phyloP scores from a whole-genome alignment of 2,888 invertebrate genomes.

The Parnassius orleans region DNA sequence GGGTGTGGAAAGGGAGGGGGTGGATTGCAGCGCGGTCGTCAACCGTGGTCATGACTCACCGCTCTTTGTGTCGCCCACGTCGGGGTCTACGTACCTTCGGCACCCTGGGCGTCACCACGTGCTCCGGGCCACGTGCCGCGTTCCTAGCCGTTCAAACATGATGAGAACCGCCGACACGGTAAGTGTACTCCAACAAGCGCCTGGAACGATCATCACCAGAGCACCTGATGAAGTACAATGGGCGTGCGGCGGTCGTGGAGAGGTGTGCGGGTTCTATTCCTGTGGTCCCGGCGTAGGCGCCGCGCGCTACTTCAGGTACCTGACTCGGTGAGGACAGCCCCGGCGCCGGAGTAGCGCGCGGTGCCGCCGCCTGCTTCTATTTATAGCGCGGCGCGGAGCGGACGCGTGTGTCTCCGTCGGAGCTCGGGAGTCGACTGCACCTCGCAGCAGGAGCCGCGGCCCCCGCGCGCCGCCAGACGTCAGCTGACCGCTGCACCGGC shows the following conservation, averaged over 20 bases:
- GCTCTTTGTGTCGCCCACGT: constrained; percentile 52
- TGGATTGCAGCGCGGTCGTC: constrained; percentile 65
- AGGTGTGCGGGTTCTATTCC: constrained; percentile 32
- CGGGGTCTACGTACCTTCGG: constrained; percentile 38
- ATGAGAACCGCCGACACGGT: constrained; percentile 87
- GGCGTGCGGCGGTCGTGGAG: constrained; percentile 89
- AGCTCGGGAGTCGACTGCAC: constrained; percentile 71
- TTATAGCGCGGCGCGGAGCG: constrained; percentile 54
- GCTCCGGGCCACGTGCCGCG: constrained; percentile 39
- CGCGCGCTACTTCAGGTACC: constrained; percentile 99
- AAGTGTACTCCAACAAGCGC: constrained; percentile 99
- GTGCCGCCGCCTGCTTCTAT: constrained; percentile 67
- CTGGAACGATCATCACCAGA: constrained; percentile 95
- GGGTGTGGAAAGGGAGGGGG: constrained; percentile 60
- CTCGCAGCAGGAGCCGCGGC: constrained; percentile 57
- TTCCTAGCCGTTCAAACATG: constrained; percentile 43
- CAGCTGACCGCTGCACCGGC: constrained; percentile 81
- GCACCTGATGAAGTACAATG: constrained; percentile 99
- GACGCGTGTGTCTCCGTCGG: constrained; percentile 57
- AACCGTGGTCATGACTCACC: constrained; percentile 69
- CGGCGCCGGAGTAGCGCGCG: constrained; percentile 95
- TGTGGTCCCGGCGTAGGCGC: constrained; percentile 76
- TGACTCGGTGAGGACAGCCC: constrained; percentile 91
- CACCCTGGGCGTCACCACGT: constrained; percentile 32
- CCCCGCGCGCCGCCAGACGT: constrained; percentile 80